Percentiles rank a stretch among this genome's conserved stretches.
These are phyloP conservation scores for Perca schrenkii DNA, from an alignment of 2,113 vertebrate genomes.

Conservation along the genomic window DNA sequence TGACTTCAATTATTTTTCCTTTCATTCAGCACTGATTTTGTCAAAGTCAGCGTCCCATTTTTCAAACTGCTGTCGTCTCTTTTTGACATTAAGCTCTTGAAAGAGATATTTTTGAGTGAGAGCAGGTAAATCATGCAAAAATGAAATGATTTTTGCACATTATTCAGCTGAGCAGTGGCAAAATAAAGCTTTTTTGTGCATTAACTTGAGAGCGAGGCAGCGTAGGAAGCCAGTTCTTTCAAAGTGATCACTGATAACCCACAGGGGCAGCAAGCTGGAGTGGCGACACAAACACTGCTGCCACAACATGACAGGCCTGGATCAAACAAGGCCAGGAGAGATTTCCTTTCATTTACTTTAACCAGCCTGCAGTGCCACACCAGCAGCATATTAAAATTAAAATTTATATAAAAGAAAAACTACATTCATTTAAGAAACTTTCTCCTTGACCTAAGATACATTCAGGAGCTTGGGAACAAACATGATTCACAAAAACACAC, in stretches of 20 bases:
- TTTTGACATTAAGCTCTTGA: background rate
- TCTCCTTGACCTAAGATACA: background rate
- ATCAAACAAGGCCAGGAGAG: constrained; percentile 14
- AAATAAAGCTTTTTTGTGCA: constrained; percentile 30
- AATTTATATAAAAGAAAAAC: background rate
- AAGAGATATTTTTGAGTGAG: background rate
- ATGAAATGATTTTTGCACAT: constrained; percentile 22
- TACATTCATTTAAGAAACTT: background rate
- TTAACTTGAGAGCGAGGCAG: background rate
- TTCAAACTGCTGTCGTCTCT: background rate
- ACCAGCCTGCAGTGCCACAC: background rate
- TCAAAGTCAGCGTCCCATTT: constrained; percentile 18
- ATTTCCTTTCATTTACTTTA: constrained; percentile 32
- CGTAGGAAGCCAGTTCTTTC: constrained; percentile 54
- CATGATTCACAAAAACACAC: constrained; percentile 62
- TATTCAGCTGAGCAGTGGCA: constrained; percentile 10
- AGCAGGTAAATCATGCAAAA: background rate
- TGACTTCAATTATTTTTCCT: background rate
- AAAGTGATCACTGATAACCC: constrained; percentile 57
- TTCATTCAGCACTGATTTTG: constrained; percentile 24
- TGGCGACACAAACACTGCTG: constrained; percentile 45
- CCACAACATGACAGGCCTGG: constrained; percentile 24
- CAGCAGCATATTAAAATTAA: background rate
- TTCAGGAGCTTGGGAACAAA: constrained; percentile 2
- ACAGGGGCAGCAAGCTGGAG: constrained; percentile 29